Evolutionary conservation across 2,113 vertebrate genomes (phyloP), one percentile per base, ranked within the genome.

Genomic region (Ramphastos sulfuratus): DNA sequence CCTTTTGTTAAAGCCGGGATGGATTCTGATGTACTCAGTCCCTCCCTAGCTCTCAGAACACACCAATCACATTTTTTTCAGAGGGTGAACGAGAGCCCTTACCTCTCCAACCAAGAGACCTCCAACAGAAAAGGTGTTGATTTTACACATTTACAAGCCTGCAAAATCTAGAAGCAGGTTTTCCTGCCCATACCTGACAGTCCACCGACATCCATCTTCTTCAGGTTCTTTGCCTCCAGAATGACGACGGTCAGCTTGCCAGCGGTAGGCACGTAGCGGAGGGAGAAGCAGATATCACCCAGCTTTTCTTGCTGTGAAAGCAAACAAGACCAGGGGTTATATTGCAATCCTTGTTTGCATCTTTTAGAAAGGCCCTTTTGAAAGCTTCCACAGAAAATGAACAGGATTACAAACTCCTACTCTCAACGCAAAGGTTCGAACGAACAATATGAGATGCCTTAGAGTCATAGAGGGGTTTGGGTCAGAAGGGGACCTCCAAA

Each of bases 121-220:
- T 67, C 74, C 84, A 71, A 71, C 6, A 56, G 19, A 76, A 95
- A 88, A 83, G 2, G 1, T 81, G 59, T 31, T 85, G 31, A 44
- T 82, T 87, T 72, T 44, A 72, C 84, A 66, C 27, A 16, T 93
- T 77, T 73, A 82, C 10, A 87, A 86, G 31, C n/a, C 65, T 39
- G 15, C 11, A 92, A 70, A 93, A 93, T 66, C 65, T 81, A 93
- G 33, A 82, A 58, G 70, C 35, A 75, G 61, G 85, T 93, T 87
- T 89, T 86, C 33, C 83, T 64, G 71, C 79, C 92, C 97, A 93
- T 97, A 99, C 99, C 99, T 97, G 99, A 99, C 96, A 99, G 97
- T 76, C 99, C 99, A 85, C 99, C 99, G 7, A 99, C 99, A 42
- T 99, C 99, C 99, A 99, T 99, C 97, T 99, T 99, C 98, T 99